Conservation (phyloP, 2,797 vertebrate species). For the Coluber constrictor region DNA sequence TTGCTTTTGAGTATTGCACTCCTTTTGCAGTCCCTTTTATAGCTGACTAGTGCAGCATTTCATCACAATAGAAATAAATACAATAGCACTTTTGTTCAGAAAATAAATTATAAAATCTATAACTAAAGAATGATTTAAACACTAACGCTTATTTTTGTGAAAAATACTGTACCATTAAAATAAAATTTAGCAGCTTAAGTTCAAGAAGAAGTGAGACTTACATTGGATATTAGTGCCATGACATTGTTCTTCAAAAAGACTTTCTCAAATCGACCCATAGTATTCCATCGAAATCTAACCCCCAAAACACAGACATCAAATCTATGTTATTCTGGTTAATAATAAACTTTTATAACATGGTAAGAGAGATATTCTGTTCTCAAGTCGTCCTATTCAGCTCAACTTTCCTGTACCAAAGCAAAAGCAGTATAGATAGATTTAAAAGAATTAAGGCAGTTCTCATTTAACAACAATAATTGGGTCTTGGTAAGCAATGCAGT, state of each 20-base stretch:
- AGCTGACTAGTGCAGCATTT: background rate
- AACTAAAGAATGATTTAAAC: constrained; percentile 5
- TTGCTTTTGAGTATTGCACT: background rate
- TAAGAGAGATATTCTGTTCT: background rate
- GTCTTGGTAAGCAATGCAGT: background rate
- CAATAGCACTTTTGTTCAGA: background rate
- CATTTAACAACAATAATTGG: background rate
- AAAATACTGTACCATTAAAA: background rate
- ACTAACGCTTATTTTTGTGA: background rate
- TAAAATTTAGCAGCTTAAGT: background rate
- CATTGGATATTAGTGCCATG: constrained; percentile 87
- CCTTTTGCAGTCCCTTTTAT: background rate
- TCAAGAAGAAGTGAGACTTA: constrained; percentile 65
- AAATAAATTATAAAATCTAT: background rate
- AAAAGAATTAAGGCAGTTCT: background rate
- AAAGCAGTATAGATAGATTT: background rate
- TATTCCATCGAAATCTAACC: constrained; percentile 92
- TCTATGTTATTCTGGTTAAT: background rate
- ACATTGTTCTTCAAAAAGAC: constrained; percentile 90
- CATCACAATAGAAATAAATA: background rate
- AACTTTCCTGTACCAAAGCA: constrained; percentile 68
- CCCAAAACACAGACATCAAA: constrained; percentile 11
- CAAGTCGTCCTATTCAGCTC: constrained; percentile 83
- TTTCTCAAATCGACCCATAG: constrained; percentile 89
- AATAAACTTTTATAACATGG: background rate